Base-by-base conservation (phyloP, 2,888 invertebrate species). In the Digitonthophagus gazella region DNA sequence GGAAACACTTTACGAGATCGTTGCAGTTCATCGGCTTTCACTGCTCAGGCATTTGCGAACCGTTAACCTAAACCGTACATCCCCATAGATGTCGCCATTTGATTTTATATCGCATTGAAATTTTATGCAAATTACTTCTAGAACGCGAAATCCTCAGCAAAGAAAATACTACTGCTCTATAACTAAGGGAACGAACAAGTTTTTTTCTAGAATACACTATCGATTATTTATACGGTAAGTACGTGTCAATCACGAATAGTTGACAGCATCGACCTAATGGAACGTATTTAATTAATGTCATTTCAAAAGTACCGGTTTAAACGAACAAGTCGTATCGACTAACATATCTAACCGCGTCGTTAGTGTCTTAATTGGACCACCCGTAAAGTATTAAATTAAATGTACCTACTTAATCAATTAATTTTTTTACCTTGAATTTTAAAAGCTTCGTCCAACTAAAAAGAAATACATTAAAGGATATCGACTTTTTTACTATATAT, bases 1-100 rank as follows among this genome's bases (percentile, higher is more conserved):
- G 61, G 20, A 61, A 18, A 61, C 18, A 61, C 20, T 61, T 61
- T 61, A 61, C 20, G 20, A 18, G n/a, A 61, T 61, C 61, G 61
- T 61, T 61, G 18, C 61, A 20, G 61, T 61, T 61, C 61, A 61
- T 61, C 20, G 61, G 20, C 61, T 61, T 61, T 61, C 20, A 61
- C 18, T 61, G 61, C 61, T 5, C 61, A 44, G 11, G 28, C 28
- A 44, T 11, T 44, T 44, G 28, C 28, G 11, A 44, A 44, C 28
- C 28, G 28, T 44, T 44, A 44, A 44, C 28, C 28, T 44, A 44
- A 44, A 44, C 28, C 28, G 28, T 44, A 44, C 28, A 44, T 44
- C 28, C 28, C 28, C 28, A 44, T 44, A 44, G 28, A 44, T 44
- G 28, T 44, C 28, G 28, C 28, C 28, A 11, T 44, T 44, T 44